These are phyloP conservation scores for Adelges cooleyi DNA, from an alignment of 1,140 invertebrate species.

Conservation along the genomic window DNA sequence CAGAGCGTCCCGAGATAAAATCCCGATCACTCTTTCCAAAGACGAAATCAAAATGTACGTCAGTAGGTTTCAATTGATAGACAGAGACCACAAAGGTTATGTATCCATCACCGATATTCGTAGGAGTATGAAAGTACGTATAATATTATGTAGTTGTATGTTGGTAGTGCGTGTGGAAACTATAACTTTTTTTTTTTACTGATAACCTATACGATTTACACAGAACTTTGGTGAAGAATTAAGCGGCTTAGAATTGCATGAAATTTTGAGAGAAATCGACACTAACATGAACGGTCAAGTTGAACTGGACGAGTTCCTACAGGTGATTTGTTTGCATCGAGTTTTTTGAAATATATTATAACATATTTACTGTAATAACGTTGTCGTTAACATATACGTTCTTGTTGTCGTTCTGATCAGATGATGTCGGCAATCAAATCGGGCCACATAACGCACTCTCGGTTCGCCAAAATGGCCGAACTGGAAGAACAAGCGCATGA, in stretches of 20 bases:
- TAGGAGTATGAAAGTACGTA: constrained; percentile 75
- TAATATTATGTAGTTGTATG: no score
- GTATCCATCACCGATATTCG: constrained; percentile 96
- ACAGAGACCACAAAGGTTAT: constrained; percentile 92
- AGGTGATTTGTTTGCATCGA: no score
- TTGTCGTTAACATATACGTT: no score
- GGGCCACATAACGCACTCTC: constrained; percentile 73
- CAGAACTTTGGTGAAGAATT: constrained; percentile 85
- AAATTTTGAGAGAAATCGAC: constrained; percentile 95
- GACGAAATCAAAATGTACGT: constrained; percentile 91
- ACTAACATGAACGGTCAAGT: constrained; percentile 99
- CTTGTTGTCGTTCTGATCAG: constrained; percentile 42
- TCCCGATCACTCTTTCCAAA: constrained; percentile 85
- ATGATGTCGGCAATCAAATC: constrained; percentile 96
- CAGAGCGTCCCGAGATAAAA: constrained; percentile 69
- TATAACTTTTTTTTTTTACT: no score
- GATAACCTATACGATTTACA: not conserved
- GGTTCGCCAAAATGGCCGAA: constrained; percentile 84
- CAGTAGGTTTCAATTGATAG: constrained; percentile 88
- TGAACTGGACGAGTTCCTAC: constrained; percentile 95
- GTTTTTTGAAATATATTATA: no score
- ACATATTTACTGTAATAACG: no score
- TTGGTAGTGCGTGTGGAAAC: no score
- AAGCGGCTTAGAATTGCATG: constrained; percentile 89
- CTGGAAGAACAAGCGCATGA: constrained; percentile 71